Evolutionary conservation across 2,888 invertebrate species (phyloP).

Genomic region (Carabus problematicus): DNA sequence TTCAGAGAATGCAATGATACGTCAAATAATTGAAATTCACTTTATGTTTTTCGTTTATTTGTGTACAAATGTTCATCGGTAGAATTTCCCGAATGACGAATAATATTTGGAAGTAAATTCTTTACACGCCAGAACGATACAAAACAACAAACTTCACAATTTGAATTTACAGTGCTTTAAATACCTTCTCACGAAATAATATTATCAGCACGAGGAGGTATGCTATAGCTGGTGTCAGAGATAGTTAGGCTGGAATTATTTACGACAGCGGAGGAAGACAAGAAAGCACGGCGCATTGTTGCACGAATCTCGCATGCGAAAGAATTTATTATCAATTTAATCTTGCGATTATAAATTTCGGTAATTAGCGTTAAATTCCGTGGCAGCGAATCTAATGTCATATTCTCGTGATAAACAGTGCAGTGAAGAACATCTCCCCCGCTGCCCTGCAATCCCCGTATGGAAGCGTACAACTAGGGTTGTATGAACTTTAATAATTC

Average conservation of each 20-base stretch:
- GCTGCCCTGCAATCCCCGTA: too few species aligned
- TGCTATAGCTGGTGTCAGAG: neutral
- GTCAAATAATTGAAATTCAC: too few species aligned
- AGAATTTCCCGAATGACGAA: neutral
- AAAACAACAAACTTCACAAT: conserved; percentile 20
- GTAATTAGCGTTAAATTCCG: conserved; percentile 33
- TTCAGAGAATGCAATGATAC: too few species aligned
- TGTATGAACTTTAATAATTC: conserved; percentile 28
- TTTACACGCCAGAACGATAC: conserved; percentile 14
- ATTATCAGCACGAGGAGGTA: conserved; percentile 19
- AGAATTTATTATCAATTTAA: conserved; percentile 34
- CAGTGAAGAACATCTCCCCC: conserved; percentile 9
- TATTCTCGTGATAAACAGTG: conserved; percentile 29
- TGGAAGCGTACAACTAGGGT: too few species aligned
- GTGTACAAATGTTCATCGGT: neutral
- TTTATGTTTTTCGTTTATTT: neutral
- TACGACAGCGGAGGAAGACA: conserved; percentile 8
- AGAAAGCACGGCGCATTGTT: conserved; percentile 12
- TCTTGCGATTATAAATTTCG: conserved; percentile 36
- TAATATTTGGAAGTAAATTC: too few species aligned
- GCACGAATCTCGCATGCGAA: conserved; percentile 23
- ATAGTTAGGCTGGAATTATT: conserved; percentile 8
- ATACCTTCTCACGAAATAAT: conserved; percentile 10
- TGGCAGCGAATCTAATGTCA: conserved; percentile 32
- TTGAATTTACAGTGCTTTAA: conserved; percentile 23